These are phyloP conservation scores for Gulo gulo DNA, from an alignment of 2,113 vertebrate species.

Conservation along the genomic window DNA sequence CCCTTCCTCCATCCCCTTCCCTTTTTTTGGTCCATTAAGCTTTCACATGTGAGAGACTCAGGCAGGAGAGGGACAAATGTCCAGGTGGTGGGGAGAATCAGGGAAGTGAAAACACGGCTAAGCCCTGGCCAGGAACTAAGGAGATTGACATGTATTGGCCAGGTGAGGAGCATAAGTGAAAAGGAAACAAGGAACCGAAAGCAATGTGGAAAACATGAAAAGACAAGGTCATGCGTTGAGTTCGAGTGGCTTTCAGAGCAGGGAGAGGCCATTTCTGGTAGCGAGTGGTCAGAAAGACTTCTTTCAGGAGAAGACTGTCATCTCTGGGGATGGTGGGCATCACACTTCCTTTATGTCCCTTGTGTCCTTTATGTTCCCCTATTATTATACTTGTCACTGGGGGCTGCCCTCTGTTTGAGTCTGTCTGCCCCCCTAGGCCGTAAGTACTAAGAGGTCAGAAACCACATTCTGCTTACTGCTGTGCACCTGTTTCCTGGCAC, in stretches of 20 bases:
- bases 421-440: too few species aligned
- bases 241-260: neutral
- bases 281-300: neutral
- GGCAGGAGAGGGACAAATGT: neutral
- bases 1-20: too few species aligned
- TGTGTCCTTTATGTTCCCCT: too few species aligned
- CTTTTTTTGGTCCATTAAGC: neutral
- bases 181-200: neutral
- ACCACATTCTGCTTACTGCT: neutral
- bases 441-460: neutral
- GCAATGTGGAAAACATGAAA: neutral
- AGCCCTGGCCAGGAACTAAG: neutral
- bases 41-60: accelerated
- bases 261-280: neutral
- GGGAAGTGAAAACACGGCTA: neutral
- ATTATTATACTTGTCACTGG: neutral
- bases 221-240: accelerated
- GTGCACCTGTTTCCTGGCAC: neutral
- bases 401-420: neutral
- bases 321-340: neutral
- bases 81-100: neutral
- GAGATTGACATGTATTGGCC: neutral
- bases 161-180: accelerated
- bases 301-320: too few species aligned
- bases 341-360: accelerated